Conservation (phyloP, 2,888 invertebrate species). For the Tupiocoris notatus region DNA sequence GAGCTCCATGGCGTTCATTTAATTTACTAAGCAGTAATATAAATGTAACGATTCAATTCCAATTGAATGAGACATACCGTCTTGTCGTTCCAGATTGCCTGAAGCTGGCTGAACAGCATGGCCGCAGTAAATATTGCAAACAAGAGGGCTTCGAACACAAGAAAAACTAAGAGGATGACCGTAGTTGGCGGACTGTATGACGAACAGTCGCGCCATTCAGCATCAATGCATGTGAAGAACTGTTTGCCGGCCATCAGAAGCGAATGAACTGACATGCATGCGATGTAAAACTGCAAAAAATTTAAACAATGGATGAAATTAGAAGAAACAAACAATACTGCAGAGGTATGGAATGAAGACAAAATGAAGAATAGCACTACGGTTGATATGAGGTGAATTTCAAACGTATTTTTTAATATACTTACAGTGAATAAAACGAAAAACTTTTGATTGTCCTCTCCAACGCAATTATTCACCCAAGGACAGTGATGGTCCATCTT, state of each 20-base stretch:
- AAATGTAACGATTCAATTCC: too few relatives aligned
- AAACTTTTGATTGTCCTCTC: slow-evolving; percentile 98
- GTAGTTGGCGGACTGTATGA: slow-evolving; percentile 93
- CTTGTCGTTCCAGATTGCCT: slow-evolving; percentile 98
- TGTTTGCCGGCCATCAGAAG: slow-evolving; percentile 88
- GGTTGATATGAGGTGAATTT: not conserved
- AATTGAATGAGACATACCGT: slow-evolving; percentile 75
- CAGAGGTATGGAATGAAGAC: not conserved
- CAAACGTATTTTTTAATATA: not conserved
- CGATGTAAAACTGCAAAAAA: slow-evolving; percentile 85
- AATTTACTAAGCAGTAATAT: too few relatives aligned
- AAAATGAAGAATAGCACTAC: not conserved
- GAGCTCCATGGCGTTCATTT: too few relatives aligned
- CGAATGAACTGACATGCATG: slow-evolving; percentile 92
- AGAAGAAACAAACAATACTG: not conserved
- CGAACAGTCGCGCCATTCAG: slow-evolving; percentile 94
- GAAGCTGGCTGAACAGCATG: slow-evolving; percentile 94
- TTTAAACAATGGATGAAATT: not conserved
- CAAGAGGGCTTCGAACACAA: slow-evolving; percentile 89
- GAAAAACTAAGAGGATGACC: slow-evolving; percentile 84
- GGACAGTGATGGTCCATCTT: slow-evolving; percentile 91
- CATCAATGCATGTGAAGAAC: slow-evolving; percentile 87
- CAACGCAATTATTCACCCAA: slow-evolving; percentile 99
- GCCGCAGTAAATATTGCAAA: slow-evolving; percentile 97
- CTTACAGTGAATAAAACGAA: slow-evolving; percentile 96